phyloP scores from a whole-genome alignment of 2,888 invertebrate genomes.

The Drosophila affinis region DNA sequence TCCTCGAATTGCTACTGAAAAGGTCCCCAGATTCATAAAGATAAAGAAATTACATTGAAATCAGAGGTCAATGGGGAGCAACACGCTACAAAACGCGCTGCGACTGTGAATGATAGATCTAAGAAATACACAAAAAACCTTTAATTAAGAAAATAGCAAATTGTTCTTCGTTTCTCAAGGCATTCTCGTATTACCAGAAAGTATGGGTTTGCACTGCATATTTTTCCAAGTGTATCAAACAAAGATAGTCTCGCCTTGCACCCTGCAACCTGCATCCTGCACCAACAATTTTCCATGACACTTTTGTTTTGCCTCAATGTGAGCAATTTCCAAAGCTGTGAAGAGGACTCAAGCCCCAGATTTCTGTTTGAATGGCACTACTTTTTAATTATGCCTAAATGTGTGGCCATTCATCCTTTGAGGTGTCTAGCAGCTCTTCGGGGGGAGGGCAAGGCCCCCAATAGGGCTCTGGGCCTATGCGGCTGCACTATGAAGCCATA shows the following conservation, averaged over 20 bases:
- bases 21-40: background rate
- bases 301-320: background rate
- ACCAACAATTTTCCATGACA: background rate
- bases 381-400: background rate
- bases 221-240: too few species aligned
- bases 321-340: background rate
- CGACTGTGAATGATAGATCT: background rate
- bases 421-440: too few species aligned
- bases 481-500: background rate
- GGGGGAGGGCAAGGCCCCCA: too few species aligned
- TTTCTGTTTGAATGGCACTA: background rate
- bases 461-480: background rate
- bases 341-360: background rate
- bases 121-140: background rate
- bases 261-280: too few species aligned
- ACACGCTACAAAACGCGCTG: background rate
- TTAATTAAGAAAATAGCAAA: background rate
- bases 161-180: background rate
- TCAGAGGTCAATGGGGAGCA: background rate
- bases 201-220: background rate
- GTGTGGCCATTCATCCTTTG: background rate
- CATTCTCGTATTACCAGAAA: background rate
- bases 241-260: background rate
- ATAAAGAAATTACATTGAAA: background rate
- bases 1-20: slow-evolving; percentile 1